Percentiles rank a stretch among this genome's conserved stretches.
phyloP scores from a whole-genome alignment of 2,797 vertebrate species.

The Sebastes trivittatus region DNA sequence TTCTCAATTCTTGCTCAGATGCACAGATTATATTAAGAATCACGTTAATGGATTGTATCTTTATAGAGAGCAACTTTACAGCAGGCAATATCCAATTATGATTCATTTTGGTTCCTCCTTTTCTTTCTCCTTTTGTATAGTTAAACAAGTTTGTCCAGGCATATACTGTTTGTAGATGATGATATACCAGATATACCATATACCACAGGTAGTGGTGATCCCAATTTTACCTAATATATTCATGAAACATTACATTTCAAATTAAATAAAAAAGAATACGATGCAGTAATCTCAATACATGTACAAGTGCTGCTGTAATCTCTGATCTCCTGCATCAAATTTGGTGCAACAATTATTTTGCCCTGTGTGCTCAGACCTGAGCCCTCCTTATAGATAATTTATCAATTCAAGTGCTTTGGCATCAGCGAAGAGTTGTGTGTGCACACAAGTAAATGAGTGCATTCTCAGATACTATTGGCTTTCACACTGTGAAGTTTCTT shows the following conservation, averaged over 20 bases:
- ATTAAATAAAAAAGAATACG: not conserved
- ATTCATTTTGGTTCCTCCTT: not conserved
- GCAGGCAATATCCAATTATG: not conserved
- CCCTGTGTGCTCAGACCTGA: not conserved
- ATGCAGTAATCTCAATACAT: not conserved
- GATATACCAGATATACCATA: not conserved
- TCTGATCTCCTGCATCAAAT: not conserved
- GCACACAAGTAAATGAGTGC: slow-evolving; percentile 31
- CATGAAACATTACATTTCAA: not conserved
- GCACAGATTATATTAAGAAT: not conserved
- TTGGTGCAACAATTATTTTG: not conserved
- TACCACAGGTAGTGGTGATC: not conserved
- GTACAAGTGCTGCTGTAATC: not conserved
- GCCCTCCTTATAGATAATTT: slow-evolving; percentile 33
- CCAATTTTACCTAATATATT: not conserved
- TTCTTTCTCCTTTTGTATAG: not conserved
- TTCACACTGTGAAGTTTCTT: slow-evolving; percentile 49
- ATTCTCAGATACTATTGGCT: slow-evolving; percentile 48
- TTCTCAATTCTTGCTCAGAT: not conserved
- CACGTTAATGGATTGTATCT: not conserved
- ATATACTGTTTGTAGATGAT: not conserved
- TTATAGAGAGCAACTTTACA: not conserved
- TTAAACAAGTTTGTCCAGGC: not conserved
- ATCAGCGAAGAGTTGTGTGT: slow-evolving; percentile 12
- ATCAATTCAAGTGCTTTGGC: slow-evolving; percentile 17